A percentile compares a stretch with the other conserved stretches of the same genome.
Conservation (phyloP, 2,113 vertebrate genomes). For the Pseudopipra pipra region DNA sequence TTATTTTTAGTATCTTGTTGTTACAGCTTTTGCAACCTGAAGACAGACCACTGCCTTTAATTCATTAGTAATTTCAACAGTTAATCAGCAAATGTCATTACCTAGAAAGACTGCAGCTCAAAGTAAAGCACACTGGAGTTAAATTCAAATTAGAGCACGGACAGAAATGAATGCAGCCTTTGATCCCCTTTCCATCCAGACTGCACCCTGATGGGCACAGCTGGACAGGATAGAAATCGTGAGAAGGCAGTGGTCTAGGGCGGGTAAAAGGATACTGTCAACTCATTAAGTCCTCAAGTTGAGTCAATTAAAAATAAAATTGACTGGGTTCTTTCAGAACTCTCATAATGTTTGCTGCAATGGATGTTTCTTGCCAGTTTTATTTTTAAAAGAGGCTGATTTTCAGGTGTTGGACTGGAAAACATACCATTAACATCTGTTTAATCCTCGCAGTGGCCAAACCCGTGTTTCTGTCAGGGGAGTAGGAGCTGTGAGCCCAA, state of each 20-base stretch:
- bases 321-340: neutral
- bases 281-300: slow-evolving; percentile 31
- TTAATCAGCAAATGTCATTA: slow-evolving; percentile 56
- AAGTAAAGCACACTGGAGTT: slow-evolving; percentile 40
- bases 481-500: neutral
- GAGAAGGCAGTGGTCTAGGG: slow-evolving; percentile 25
- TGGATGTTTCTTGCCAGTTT: neutral
- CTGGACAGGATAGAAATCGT: slow-evolving; percentile 38
- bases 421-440: neutral
- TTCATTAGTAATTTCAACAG: slow-evolving; percentile 54
- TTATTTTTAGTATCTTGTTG: slow-evolving; percentile 38
- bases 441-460: neutral
- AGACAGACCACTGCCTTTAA: slow-evolving; percentile 35
- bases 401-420: slow-evolving; percentile 3
- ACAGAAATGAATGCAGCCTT: slow-evolving; percentile 61
- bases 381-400: neutral
- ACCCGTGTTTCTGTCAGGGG: neutral
- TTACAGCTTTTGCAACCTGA: slow-evolving; percentile 37
- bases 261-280: slow-evolving; percentile 36
- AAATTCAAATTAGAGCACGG: slow-evolving; percentile 41
- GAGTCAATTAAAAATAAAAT: slow-evolving; percentile 30
- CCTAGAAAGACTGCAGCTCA: neutral
- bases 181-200: slow-evolving; percentile 56
- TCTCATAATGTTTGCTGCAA: neutral
- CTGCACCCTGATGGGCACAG: slow-evolving; percentile 65